Conservation (phyloP, 1,140 invertebrate genomes). For the Himalopsyche phryganea region DNA sequence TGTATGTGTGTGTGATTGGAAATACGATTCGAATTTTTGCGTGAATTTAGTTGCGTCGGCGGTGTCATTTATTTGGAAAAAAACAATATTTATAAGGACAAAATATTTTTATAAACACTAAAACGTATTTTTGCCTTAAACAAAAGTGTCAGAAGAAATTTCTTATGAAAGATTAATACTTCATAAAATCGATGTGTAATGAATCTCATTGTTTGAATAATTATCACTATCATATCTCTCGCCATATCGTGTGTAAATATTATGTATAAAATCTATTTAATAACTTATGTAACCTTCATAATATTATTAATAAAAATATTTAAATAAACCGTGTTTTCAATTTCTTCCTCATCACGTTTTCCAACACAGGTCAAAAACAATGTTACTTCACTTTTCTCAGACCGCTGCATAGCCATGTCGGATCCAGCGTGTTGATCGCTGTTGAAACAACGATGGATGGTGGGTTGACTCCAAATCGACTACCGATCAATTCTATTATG, state of each 20-base stretch:
- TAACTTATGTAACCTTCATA: no score
- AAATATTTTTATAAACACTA: not conserved
- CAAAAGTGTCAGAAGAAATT: conserved; percentile 4
- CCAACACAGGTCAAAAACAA: no score
- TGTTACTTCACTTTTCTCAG: no score
- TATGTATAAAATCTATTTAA: not conserved
- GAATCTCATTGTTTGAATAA: conserved; percentile 9
- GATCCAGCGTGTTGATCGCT: no score
- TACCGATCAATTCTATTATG: no score
- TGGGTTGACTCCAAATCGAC: no score
- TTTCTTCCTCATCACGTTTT: no score
- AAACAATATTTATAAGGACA: not conserved
- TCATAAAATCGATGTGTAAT: conserved; percentile 3
- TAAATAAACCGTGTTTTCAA: not conserved
- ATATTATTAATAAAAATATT: no score
- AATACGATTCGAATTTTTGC: no score
- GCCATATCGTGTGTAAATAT: conserved; percentile 17
- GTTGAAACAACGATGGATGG: no score
- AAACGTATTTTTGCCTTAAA: conserved; percentile 8
- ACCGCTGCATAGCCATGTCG: no score
- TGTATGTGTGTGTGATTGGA: no score
- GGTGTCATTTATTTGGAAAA: conserved; percentile 12
- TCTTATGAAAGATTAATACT: conserved; percentile 5
- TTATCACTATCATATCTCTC: conserved; percentile 11
- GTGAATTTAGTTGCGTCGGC: not conserved